Evolutionary conservation across 2,888 invertebrate species (phyloP), one percentile per base, ranked within the genome.

Genomic region (Sisyra terminalis): DNA sequence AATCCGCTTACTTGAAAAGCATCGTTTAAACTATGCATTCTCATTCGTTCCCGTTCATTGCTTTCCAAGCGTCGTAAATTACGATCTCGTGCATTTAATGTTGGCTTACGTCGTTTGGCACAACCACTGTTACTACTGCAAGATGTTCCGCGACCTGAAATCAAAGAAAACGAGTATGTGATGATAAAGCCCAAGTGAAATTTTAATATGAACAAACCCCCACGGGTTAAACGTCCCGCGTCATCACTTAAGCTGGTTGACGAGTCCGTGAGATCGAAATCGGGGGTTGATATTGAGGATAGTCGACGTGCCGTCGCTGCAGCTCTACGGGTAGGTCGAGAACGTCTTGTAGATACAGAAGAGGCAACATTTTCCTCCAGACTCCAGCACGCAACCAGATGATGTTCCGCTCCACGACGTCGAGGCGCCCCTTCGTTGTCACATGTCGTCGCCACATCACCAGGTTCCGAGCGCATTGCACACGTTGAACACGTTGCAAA

Each of bases 21-120:
- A 56, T 88, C 84, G 59, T 90, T 90, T 44, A 90, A 70, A 42
- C 84, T 84, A 60, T 90, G 90, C 90, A 90, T 90, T 52, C 90
- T 70, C 81, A 87, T 85, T 45, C 90, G 69, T 63, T 90, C 90
- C 42, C 90, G 68, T 60, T 90, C 89, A 60, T 90, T 90, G 61
- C 88, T 88, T 64, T 90, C 90, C 41, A 90, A 69, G 44, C 90
- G 73, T 40, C 90, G 72, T 46, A 86, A 65, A 62, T 89, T 90
- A 48, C 89, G 69, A 57, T 90, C 90, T 44, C 88, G 70, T 2
- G 88, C 86, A 45, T 83, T 84, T 45, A 85, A 68, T 3, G 80
- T 78, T 50, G 80, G 77, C 56, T 83, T 76, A 50, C 84, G 72
- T 51, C 80, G 66, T n/a, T 79, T 54, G 5, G 40, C 29, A n/a